Evolutionary conservation across 2,888 invertebrate species (phyloP).

Genomic region (Watsonalla cultraria): DNA sequence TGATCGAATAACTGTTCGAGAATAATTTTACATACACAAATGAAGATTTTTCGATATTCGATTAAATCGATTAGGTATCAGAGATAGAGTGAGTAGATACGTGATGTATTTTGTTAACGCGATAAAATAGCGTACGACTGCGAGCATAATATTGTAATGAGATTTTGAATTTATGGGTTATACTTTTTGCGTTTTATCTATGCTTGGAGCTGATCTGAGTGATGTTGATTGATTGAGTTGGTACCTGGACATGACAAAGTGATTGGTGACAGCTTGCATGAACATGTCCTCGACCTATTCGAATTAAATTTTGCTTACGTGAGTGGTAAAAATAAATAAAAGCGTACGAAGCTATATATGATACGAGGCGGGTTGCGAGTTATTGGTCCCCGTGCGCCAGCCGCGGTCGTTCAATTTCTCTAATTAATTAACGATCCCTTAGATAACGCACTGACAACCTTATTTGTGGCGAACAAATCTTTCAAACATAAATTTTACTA

Average conservation of each 20-base stretch:
- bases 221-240: slow-evolving; percentile 21
- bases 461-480: slow-evolving; percentile 79
- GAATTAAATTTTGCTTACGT: slow-evolving; percentile 75
- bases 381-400: slow-evolving; percentile 72
- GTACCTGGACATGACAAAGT: slow-evolving; percentile 21
- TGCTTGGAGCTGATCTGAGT: slow-evolving; percentile 15
- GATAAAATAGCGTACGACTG: too few relatives aligned
- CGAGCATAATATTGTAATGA: too few relatives aligned
- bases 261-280: slow-evolving; percentile 33
- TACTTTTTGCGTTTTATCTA: background rate
- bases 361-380: slow-evolving; percentile 76
- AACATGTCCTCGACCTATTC: slow-evolving; percentile 51
- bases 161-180: too few relatives aligned
- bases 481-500: slow-evolving; percentile 74
- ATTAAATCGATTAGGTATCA: too few relatives aligned
- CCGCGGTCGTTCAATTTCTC: slow-evolving; percentile 76
- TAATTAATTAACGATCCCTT: slow-evolving; percentile 78
- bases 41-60: background rate
- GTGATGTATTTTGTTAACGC: too few relatives aligned
- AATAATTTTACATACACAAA: too few relatives aligned
- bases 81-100: too few relatives aligned
- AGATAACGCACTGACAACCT: slow-evolving; percentile 77
- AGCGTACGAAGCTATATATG: slow-evolving; percentile 60
- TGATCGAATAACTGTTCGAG: background rate
- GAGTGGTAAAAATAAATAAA: slow-evolving; percentile 77